Evolutionary conservation across 2,888 invertebrate species (phyloP).

Genomic region (Meteorus colon): DNA sequence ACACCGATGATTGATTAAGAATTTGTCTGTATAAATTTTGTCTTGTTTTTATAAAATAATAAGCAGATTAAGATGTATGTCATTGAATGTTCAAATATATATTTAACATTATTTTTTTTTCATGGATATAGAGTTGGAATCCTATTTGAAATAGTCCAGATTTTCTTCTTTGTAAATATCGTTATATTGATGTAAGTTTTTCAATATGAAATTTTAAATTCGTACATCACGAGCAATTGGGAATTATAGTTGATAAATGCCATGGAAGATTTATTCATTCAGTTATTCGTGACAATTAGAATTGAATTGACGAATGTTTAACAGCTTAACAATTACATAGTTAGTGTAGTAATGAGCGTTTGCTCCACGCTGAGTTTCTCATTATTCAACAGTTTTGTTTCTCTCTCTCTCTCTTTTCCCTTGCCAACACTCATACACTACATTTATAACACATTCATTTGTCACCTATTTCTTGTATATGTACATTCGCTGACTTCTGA

Average conservation of each 20-base stretch:
- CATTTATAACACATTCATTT: constrained; percentile 23
- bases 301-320: background rate
- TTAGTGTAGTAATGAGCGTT: background rate
- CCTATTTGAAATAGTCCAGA: background rate
- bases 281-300: background rate
- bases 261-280: background rate
- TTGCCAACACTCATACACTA: background rate
- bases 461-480: constrained; percentile 10
- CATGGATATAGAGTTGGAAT: background rate
- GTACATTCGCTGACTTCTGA: background rate
- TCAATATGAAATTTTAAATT: background rate
- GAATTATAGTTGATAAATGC: background rate
- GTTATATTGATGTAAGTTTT: background rate
- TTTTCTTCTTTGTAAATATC: background rate
- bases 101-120: background rate
- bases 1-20: background rate
- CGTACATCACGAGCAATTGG: background rate
- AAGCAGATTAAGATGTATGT: background rate
- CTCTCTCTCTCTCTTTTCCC: background rate
- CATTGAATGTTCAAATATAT: background rate
- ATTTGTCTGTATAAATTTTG: background rate
- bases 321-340: constrained; percentile 1
- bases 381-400: constrained; percentile 9
- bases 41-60: background rate
- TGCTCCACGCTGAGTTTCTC: background rate